phyloP scores from a whole-genome alignment of 2,113 vertebrate species.

The Pycnonotus jocosus region DNA sequence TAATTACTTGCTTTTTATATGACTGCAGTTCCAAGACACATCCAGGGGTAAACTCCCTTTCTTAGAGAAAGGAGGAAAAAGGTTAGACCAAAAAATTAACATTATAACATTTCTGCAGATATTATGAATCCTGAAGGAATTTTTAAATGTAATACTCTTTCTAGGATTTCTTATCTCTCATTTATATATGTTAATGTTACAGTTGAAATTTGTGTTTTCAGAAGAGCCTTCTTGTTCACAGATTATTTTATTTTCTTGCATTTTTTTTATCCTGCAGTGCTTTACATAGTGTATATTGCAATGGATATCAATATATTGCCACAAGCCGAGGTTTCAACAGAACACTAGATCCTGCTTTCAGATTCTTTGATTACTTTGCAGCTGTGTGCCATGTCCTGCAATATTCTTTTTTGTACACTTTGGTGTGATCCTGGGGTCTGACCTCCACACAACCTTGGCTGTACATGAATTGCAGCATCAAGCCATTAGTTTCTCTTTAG shows the following conservation, averaged over 20 bases:
- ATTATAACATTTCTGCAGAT: background rate
- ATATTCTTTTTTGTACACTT: background rate
- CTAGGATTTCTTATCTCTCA: background rate
- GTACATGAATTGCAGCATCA: background rate
- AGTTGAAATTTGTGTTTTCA: background rate
- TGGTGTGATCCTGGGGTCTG: background rate
- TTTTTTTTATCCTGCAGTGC: background rate
- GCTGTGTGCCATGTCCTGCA: background rate
- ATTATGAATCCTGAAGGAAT: background rate
- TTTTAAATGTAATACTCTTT: background rate
- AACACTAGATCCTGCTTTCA: background rate
- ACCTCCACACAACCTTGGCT: background rate
- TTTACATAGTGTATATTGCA: background rate
- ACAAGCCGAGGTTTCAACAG: background rate
- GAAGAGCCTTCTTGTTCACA: background rate
- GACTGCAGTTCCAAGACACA: background rate
- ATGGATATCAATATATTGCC: background rate
- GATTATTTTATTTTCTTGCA: background rate
- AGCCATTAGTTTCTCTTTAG: background rate
- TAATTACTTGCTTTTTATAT: background rate
- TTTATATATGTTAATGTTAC: background rate
- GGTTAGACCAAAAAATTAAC: background rate
- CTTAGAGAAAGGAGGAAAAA: background rate
- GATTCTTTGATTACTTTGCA: background rate
- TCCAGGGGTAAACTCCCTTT: background rate